Evolutionary conservation across 2,797 vertebrate species (phyloP).

Genomic region (Chanos chanos): DNA sequence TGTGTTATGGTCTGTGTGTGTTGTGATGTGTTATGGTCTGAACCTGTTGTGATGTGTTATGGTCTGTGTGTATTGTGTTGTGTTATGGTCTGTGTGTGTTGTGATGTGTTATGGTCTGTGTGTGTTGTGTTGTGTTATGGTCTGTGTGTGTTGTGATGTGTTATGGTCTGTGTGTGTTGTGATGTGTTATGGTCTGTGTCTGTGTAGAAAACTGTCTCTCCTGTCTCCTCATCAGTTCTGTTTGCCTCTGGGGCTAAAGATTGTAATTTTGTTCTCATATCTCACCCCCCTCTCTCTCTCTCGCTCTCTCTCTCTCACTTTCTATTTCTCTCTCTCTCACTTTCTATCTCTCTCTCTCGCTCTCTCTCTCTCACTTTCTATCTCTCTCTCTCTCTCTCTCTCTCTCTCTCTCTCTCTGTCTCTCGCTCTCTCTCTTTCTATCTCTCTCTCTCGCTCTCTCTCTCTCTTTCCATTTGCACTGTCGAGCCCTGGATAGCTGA

Average conservation of each 20-base stretch:
- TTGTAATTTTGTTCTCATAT: not conserved
- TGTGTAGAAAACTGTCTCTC: too few relatives aligned
- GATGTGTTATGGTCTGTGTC: too few relatives aligned
- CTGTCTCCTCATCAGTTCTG: too few relatives aligned
- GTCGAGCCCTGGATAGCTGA: slow-evolving; percentile 29
- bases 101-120: too few relatives aligned
- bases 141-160: too few relatives aligned
- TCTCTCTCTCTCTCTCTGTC: slow-evolving; percentile 2
- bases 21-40: too few relatives aligned
- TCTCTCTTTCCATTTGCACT: slow-evolving; percentile 25
- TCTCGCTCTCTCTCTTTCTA: slow-evolving; percentile 20
- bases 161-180: too few relatives aligned
- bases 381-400: slow-evolving; percentile 11
- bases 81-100: too few relatives aligned
- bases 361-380: not conserved
- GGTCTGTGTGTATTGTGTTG: too few relatives aligned
- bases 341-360: not conserved
- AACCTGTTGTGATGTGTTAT: too few relatives aligned
- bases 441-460: slow-evolving; percentile 16
- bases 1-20: too few relatives aligned
- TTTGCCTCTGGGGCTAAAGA: not conserved
- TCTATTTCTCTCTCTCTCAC: slow-evolving; percentile 13
- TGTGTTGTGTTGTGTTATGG: too few relatives aligned
- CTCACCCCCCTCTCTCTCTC: not conserved
- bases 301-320: not conserved